Evolutionary conservation across 2,888 invertebrate species (phyloP), one percentile per base, ranked within the genome.

Genomic region (Acronicta psi): DNA sequence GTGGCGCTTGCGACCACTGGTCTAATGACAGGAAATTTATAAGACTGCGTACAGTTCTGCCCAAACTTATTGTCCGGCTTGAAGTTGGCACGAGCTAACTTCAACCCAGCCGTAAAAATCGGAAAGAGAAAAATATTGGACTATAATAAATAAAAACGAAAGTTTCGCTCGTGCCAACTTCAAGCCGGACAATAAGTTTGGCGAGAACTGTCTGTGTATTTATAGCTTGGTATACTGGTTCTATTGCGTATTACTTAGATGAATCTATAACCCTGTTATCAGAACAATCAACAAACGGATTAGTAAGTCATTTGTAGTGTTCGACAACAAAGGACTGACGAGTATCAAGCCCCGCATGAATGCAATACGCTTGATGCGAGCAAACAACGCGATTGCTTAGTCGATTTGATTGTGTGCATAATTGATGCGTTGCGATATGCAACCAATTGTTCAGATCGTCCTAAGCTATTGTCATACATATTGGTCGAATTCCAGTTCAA

Each of bases 341-440:
- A 38, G 41, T 65, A 71, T 58, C 29, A 41, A 44, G 36, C 34
- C 20, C 2, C 42, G 2, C 44, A 58, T 53, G 18, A 58, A 47
- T 47, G 38, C 47, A 50, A 47, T 49, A 18, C 37, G 37, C 37
- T 47, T 20, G 38, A 40, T 36, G 43, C 16, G 16, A 51, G 43
- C 42, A 34, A 50, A 47, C 59, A 41, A 38, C n/a, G 23, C 23
- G 46, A 66, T 65, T 47, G 40, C 37, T 47, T 37, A 25, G 25
- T 31, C 47, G 42, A 62, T 65, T 57, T 47, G 51, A 52, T 37
- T 37, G 17, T n/a, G 44, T 45, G n/a, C 34, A 29, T 58, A 51
- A 64, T 57, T 51, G 29, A 49, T 52, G 59, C 31, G 5, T 11
- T 23, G 14, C 10, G 20, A 41, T 16, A 13, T 42, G n/a, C 18